phyloP scores from a whole-genome alignment of 2,888 invertebrate genomes.

The Lordiphosa fenestrarum region DNA sequence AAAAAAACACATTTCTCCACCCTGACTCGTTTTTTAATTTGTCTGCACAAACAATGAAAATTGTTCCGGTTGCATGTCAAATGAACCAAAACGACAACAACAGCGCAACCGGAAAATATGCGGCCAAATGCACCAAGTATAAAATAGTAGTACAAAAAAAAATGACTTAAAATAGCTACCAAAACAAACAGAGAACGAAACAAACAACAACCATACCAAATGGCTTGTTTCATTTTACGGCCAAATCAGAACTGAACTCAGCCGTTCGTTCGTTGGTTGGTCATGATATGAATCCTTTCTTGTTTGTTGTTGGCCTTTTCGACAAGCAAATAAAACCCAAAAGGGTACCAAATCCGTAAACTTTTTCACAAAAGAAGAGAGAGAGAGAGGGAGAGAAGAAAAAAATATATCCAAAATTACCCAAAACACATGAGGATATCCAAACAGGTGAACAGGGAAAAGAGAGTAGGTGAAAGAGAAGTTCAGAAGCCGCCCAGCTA shows the following conservation, averaged over 20 bases:
- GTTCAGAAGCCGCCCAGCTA: slow-evolving; percentile 44
- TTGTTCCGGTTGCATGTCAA: slow-evolving; percentile 66
- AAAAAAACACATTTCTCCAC: slow-evolving; percentile 5
- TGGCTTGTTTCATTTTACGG: slow-evolving; percentile 55
- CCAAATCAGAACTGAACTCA: slow-evolving; percentile 50
- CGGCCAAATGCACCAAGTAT: slow-evolving; percentile 26
- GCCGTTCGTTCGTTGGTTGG: slow-evolving; percentile 34
- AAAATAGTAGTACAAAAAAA: slow-evolving; percentile 12
- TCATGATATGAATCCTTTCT: slow-evolving; percentile 39
- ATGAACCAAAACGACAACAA: slow-evolving; percentile 47
- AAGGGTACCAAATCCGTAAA: slow-evolving; percentile 19
- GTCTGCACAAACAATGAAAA: slow-evolving; percentile 56
- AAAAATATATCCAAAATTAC: slow-evolving; percentile 27
- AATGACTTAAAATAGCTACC: slow-evolving; percentile 9
- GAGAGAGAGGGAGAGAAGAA: not conserved
- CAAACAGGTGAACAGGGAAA: slow-evolving; percentile 18
- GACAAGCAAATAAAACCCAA: slow-evolving; percentile 16
- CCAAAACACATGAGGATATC: slow-evolving; percentile 12
- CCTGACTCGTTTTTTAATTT: slow-evolving; percentile 47
- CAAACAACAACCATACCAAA: slow-evolving; percentile 18
- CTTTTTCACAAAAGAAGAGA: slow-evolving; percentile 14
- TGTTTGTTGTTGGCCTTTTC: slow-evolving; percentile 28
- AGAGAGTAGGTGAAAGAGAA: slow-evolving; percentile 2
- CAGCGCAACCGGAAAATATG: slow-evolving; percentile 52
- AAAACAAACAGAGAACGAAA: not conserved